Conservation (phyloP, 2,888 invertebrate genomes). For the Teleogryllus oceanicus region DNA sequence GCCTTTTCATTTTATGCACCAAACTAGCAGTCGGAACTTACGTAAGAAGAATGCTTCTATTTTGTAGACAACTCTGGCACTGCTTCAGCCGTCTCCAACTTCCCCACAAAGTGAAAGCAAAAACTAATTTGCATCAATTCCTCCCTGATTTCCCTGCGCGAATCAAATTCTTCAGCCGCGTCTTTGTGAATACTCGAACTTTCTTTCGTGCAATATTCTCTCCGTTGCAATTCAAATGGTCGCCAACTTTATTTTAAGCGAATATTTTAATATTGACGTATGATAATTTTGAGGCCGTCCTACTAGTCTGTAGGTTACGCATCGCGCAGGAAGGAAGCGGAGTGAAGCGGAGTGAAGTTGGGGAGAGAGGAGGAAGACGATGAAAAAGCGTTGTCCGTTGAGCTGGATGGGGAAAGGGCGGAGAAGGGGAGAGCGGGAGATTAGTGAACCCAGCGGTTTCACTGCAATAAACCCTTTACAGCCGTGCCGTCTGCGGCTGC, state of each 20-base stretch:
- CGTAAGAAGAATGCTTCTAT: too few relatives aligned
- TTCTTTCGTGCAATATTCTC: slow-evolving; percentile 1
- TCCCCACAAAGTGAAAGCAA: background rate
- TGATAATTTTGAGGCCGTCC: background rate
- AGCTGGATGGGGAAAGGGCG: background rate
- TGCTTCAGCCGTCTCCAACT: background rate
- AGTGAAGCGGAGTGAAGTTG: background rate
- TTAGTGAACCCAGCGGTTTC: background rate
- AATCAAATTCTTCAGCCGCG: background rate
- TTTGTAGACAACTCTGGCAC: too few relatives aligned
- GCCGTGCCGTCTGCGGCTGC: background rate
- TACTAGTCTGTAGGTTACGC: background rate
- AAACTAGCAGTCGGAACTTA: too few relatives aligned
- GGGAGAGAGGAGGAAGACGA: background rate
- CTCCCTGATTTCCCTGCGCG: background rate
- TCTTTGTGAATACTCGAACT: background rate
- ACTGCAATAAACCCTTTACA: slow-evolving; percentile 2
- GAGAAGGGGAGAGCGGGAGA: background rate
- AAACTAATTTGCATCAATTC: background rate
- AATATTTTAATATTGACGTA: slow-evolving; percentile 18
- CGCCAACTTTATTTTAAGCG: slow-evolving; percentile 9
- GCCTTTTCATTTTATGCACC: too few relatives aligned
- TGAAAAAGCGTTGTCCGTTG: background rate
- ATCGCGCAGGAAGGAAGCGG: background rate
- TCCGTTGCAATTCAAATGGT: background rate